These are phyloP conservation scores for Polydrusus pterygomalis DNA, from an alignment of 2,888 invertebrate genomes.

Conservation along the genomic window DNA sequence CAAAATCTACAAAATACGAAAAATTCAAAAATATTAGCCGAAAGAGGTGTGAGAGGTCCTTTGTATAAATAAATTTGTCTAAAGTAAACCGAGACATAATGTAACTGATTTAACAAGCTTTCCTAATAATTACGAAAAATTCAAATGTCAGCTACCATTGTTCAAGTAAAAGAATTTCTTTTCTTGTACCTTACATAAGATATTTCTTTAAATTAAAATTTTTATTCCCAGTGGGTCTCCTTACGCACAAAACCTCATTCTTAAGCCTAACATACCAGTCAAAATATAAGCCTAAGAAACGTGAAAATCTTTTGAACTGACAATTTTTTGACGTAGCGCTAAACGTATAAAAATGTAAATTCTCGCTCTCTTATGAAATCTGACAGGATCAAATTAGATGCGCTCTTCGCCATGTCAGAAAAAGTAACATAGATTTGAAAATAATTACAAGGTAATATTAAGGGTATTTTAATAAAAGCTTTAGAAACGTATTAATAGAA, in stretches of 20 bases:
- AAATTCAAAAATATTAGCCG: too few relatives aligned
- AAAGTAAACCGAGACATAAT: too few relatives aligned
- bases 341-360: conserved; percentile 56
- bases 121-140: background rate
- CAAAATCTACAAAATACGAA: too few relatives aligned
- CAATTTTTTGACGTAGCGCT: conserved; percentile 60
- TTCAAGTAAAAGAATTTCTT: background rate
- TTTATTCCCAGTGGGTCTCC: conserved; percentile 24
- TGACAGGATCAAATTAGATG: conserved; percentile 51
- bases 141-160: background rate
- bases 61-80: too few relatives aligned
- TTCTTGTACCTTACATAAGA: background rate
- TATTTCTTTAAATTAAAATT: conserved; percentile 9
- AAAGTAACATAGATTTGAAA: conserved; percentile 34
- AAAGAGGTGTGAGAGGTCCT: too few relatives aligned
- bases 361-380: conserved; percentile 49
- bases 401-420: conserved; percentile 43
- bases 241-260: conserved; percentile 12
- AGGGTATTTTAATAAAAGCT: conserved; percentile 25
- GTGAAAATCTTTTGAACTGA: conserved; percentile 62
- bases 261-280: conserved; percentile 56
- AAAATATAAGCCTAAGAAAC: conserved; percentile 59
- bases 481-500: conserved; percentile 7
- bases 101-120: background rate
- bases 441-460: conserved; percentile 36